Conservation (phyloP, 2,888 invertebrate genomes). For the Brachypterus glaber region DNA sequence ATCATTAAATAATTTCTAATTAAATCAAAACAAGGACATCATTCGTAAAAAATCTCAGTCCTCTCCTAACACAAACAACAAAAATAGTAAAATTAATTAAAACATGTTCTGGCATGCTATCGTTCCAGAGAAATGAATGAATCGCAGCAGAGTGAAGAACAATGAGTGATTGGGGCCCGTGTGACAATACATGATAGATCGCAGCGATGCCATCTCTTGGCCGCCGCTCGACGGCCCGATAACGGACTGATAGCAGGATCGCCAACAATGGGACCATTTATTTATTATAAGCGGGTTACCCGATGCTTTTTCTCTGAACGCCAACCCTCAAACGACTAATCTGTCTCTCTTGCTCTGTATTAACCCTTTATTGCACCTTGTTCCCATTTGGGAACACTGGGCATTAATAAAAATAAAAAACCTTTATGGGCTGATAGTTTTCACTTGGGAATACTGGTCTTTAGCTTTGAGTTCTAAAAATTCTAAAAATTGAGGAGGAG, state of each 20-base stretch:
- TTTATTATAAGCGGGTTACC: conserved; percentile 40
- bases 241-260: conserved; percentile 31
- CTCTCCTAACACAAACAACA: conserved; percentile 31
- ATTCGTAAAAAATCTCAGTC: too few relatives aligned
- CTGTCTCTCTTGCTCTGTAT: too few relatives aligned
- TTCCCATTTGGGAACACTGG: too few relatives aligned
- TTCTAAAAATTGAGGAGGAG: too few relatives aligned
- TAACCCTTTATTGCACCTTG: too few relatives aligned
- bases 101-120: conserved; percentile 35
- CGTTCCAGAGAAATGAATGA: conserved; percentile 37
- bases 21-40: too few relatives aligned
- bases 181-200: conserved; percentile 43
- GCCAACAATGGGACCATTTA: conserved; percentile 40
- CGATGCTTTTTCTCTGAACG: conserved; percentile 27
- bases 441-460: too few relatives aligned
- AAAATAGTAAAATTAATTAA: conserved; percentile 40
- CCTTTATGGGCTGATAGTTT: too few relatives aligned
- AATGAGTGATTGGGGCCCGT: conserved; percentile 39
- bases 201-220: conserved; percentile 36
- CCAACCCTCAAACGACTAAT: too few relatives aligned
- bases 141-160: conserved; percentile 36
- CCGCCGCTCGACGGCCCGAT: conserved; percentile 29
- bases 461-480: too few relatives aligned
- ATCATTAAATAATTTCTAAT: too few relatives aligned
- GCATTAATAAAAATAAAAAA: too few relatives aligned